These are phyloP conservation scores for Pygocentrus nattereri DNA, from an alignment of 2,797 vertebrate species.

Conservation along the genomic window DNA sequence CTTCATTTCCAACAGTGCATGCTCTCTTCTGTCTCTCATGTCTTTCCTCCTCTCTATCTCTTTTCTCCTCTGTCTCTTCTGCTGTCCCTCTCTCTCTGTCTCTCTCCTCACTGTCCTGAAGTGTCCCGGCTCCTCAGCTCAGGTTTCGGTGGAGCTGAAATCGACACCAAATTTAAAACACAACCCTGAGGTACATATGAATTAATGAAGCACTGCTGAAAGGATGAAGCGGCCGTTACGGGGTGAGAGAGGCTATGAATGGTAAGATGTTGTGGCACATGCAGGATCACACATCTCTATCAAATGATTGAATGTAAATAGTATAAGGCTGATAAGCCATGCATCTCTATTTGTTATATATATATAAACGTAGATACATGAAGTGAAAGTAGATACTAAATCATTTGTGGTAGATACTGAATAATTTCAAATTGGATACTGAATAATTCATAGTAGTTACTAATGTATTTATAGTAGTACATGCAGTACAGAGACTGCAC, in stretches of 20 bases:
- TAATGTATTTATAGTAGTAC: too few species aligned
- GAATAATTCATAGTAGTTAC: too few species aligned
- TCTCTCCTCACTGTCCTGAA: conserved; percentile 13
- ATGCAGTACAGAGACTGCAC: too few species aligned
- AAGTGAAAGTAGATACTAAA: too few species aligned
- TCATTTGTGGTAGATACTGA: too few species aligned
- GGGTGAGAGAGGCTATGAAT: conserved; percentile 2
- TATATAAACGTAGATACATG: too few species aligned
- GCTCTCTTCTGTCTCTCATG: background rate
- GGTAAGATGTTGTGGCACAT: background rate
- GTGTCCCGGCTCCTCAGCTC: conserved; percentile 52
- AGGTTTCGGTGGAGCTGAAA: conserved; percentile 66
- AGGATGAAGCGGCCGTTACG: conserved; percentile 11
- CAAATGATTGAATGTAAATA: too few species aligned
- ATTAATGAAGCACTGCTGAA: conserved; percentile 60
- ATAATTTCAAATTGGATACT: too few species aligned
- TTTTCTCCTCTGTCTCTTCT: background rate
- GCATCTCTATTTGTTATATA: background rate
- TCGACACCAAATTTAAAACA: conserved; percentile 67
- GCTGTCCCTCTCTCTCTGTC: conserved; percentile 24
- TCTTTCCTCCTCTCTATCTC: background rate
- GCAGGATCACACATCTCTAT: background rate
- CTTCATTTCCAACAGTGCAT: too few species aligned
- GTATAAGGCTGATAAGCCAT: background rate
- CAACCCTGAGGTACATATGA: conserved; percentile 60